A percentile compares a stretch with the other conserved stretches of the same genome.
phyloP scores from a whole-genome alignment of 2,113 vertebrate genomes.

The Himantopus leucocephalus region DNA sequence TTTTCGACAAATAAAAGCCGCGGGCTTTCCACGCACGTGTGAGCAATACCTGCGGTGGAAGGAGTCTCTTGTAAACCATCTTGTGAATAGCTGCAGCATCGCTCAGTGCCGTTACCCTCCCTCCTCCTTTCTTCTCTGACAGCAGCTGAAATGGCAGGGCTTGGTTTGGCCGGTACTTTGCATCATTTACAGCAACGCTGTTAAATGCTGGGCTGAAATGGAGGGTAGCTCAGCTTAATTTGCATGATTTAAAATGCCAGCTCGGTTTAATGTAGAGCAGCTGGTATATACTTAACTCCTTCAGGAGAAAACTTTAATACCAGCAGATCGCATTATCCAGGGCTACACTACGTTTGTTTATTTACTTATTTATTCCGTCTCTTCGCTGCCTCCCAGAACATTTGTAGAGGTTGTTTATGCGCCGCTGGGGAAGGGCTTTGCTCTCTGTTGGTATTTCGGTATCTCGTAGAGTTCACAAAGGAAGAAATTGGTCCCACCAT shows the following conservation, averaged over 20 bases:
- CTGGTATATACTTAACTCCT: constrained; percentile 59
- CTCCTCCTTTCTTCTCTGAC: background rate
- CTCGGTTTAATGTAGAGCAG: constrained; percentile 70
- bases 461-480: background rate
- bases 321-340: constrained; percentile 40
- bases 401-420: background rate
- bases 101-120: background rate
- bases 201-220: constrained; percentile 43
- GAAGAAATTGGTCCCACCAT: rapidly evolving
- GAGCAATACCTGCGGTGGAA: background rate
- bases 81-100: background rate
- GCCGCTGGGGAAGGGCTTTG: background rate
- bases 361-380: background rate
- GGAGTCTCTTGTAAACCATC: constrained; percentile 2
- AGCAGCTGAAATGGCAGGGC: constrained; percentile 46
- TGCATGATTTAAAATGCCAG: constrained; percentile 70
- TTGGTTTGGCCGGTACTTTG: background rate
- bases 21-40: background rate
- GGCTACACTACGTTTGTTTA: background rate
- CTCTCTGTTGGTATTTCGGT: background rate
- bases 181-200: background rate
- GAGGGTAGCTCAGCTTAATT: constrained; percentile 57
- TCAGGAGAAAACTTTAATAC: constrained; percentile 62
- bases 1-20: background rate
- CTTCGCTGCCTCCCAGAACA: background rate